Evolutionary conservation across 2,888 invertebrate species (phyloP), one percentile per base, ranked within the genome.

Genomic region (Acrobasis repandana): DNA sequence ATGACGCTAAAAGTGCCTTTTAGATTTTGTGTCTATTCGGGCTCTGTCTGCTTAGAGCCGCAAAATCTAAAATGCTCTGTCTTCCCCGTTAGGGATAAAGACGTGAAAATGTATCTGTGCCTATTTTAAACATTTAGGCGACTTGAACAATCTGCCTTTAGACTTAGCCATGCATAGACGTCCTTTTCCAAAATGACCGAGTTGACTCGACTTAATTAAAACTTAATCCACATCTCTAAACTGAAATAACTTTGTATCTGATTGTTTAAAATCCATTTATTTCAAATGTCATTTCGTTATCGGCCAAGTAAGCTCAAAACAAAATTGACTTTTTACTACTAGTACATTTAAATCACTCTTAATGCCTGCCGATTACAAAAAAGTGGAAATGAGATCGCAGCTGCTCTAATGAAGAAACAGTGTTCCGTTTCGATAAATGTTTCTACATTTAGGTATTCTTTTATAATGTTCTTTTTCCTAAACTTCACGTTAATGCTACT

Each of bases 361-460:
- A 28, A 57, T 57, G 18, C 28, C 14, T 16, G n/a, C 51, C 48
- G 10, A 36, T 47, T 47, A 48, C 10, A 48, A 58, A 58, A 58
- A 36, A 9, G 36, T 48, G 34, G 33, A 58, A 58, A 49, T 34
- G 48, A 58, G 48, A 47, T 49, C 20, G 11, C 50, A 58, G 20
- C 58, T 43, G 38, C 58, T 36, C 28, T 58, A 58, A 58, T 58
- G 58, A 50, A 58, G 58, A 50, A 58, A 58, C 58, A 50, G 28
- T 58, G 58, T 58, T 50, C 47, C 34, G 18, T 8, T 50, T 50
- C 38, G 38, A 38, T 58, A 50, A 58, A 58, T 50, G 56, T 43
- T n/a, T 56, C 43, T 11, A 56, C 56, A 18, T 57, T 38, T 46
- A 57, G 49, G 54, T 54, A 54, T 54, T 54, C 34, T 16, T 43